Evolutionary conservation across 2,888 invertebrate genomes (phyloP).

Genomic region (Automeris io): DNA sequence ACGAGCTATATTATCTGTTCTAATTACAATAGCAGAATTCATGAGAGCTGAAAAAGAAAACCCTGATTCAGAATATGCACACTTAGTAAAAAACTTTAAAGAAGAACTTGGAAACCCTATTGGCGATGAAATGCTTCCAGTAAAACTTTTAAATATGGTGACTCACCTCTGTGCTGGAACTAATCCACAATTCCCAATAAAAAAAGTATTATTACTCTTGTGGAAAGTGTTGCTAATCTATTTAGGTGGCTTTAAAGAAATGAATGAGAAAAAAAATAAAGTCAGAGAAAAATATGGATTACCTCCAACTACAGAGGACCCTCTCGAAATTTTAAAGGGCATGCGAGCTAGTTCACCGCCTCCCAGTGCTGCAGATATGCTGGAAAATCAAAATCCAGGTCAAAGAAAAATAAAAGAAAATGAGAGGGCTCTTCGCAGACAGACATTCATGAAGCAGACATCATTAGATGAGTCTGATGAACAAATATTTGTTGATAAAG

Average conservation of each 20-base stretch:
- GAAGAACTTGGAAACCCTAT: conserved; percentile 76
- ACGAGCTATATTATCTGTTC: conserved; percentile 92
- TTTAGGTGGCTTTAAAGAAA: conserved; percentile 91
- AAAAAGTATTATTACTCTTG: conserved; percentile 94
- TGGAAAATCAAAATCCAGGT: conserved; percentile 90
- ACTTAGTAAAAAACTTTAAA: conserved; percentile 76
- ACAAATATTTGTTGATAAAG: conserved; percentile 84
- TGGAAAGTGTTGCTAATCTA: conserved; percentile 97
- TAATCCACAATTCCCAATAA: conserved; percentile 98
- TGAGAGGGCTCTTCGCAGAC: conserved; percentile 82
- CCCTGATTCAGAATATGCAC: conserved; percentile 63
- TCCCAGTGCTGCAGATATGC: conserved; percentile 91
- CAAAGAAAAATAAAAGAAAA: conserved; percentile 74
- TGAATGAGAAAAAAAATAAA: conserved; percentile 85
- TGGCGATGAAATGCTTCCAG: conserved; percentile 90
- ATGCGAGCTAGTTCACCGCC: conserved; percentile 98
- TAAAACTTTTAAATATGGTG: conserved; percentile 96
- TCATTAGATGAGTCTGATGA: conserved; percentile 89
- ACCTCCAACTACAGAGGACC: conserved; percentile 91
- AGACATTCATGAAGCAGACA: conserved; percentile 93
- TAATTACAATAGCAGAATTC: conserved; percentile 97
- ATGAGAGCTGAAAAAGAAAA: conserved; percentile 84
- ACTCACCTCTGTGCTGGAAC: conserved; percentile 97
- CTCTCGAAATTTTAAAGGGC: conserved; percentile 92
- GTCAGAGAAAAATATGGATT: conserved; percentile 84